Percentiles rank a stretch among this genome's conserved stretches.
phyloP scores from a whole-genome alignment of 30 jellyfish, hydroid and myxozoan species.

The Aurelia sp. region DNA sequence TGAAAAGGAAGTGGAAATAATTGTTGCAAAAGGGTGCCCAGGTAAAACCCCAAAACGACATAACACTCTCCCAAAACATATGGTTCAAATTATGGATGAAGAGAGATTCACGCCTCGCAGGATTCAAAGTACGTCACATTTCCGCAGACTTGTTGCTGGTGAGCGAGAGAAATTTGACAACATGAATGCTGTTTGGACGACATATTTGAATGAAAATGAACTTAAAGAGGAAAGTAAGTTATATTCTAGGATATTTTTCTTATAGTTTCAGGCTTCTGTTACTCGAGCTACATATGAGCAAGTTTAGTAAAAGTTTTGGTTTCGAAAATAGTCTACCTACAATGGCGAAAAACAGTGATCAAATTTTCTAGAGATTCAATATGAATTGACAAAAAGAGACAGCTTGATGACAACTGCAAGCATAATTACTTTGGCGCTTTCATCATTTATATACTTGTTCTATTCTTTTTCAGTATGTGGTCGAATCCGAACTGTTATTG shows the following conservation, averaged over 20 bases:
- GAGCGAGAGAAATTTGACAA: slow-evolving; percentile 58
- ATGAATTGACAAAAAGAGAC: too few relatives aligned
- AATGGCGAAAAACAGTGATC: too few relatives aligned
- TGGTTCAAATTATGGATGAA: slow-evolving; percentile 9
- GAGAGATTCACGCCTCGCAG: slow-evolving; percentile 54
- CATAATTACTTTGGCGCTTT: too few relatives aligned
- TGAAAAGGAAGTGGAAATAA: background rate
- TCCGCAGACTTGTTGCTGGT: slow-evolving; percentile 44
- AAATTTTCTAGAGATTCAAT: too few relatives aligned
- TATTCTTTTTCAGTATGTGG: slow-evolving; percentile 70
- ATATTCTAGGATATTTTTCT: too few relatives aligned
- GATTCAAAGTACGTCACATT: slow-evolving; percentile 58
- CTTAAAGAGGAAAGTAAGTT: slow-evolving; percentile 81
- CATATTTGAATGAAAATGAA: slow-evolving; percentile 39
- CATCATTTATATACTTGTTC: too few relatives aligned
- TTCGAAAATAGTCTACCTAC: too few relatives aligned
- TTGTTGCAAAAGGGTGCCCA: slow-evolving; percentile 5
- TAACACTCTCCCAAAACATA: background rate
- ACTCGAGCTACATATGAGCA: too few relatives aligned
- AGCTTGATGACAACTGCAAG: too few relatives aligned
- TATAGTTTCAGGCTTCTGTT: too few relatives aligned
- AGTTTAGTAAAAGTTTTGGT: too few relatives aligned
- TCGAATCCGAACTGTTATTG: slow-evolving; percentile 79
- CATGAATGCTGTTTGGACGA: slow-evolving; percentile 51
- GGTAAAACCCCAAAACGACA: slow-evolving; percentile 45